Conservation (phyloP, 2,113 vertebrate species). For the Columba livia region DNA sequence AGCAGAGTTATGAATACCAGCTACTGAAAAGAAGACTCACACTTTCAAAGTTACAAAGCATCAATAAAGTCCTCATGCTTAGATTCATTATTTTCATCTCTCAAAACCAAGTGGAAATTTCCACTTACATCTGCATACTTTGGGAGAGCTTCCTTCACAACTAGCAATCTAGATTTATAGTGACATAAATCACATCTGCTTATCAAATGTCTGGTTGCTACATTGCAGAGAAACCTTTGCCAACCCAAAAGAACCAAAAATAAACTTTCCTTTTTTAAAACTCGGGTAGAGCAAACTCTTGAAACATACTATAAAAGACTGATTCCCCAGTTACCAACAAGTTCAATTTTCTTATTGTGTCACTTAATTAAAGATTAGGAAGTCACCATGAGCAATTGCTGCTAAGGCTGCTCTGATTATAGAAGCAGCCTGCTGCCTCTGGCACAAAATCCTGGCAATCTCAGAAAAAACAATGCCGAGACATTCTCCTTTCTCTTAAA, state of each 20-base stretch:
- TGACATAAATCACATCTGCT: background rate
- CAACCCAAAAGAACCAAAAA: background rate
- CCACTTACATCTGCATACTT: background rate
- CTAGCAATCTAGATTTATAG: background rate
- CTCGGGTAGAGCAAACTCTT: background rate
- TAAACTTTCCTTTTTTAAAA: background rate
- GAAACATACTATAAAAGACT: background rate
- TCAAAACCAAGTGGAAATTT: background rate
- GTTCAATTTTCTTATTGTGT: background rate
- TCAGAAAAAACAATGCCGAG: background rate
- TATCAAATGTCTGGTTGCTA: background rate
- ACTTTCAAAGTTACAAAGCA: background rate
- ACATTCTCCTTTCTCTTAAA: background rate
- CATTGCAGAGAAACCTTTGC: background rate
- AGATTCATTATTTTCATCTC: background rate
- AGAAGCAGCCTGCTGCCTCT: conserved; percentile 16
- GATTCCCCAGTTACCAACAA: background rate
- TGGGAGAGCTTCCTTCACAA: background rate
- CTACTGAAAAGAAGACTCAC: background rate
- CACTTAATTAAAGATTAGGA: conserved; percentile 32
- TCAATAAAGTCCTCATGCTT: background rate
- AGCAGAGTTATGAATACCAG: background rate
- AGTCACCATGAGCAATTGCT: conserved; percentile 1
- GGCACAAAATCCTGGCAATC: conserved; percentile 16
- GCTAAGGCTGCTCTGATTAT: background rate